Conservation (phyloP, 2,797 vertebrate species). For the Hydrolagus colliei region DNA sequence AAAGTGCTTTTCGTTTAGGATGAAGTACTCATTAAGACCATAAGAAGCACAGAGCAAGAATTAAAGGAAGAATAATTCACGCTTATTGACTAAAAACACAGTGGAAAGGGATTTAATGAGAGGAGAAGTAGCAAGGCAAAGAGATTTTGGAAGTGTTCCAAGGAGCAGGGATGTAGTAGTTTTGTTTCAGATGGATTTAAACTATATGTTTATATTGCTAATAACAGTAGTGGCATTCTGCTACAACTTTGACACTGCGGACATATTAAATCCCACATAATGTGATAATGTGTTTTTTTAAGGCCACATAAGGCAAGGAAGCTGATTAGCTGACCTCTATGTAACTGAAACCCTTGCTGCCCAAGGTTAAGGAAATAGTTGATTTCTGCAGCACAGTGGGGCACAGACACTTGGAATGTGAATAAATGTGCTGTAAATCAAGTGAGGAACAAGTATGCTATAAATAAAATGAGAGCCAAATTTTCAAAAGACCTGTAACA, state of each 20-base stretch:
- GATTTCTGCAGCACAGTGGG: background rate
- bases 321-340: background rate
- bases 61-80: no score
- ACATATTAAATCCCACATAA: no score
- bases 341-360: background rate
- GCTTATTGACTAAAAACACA: no score
- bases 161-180: no score
- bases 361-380: conserved; percentile 1
- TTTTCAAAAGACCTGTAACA: background rate
- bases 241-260: background rate
- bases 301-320: background rate
- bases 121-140: no score
- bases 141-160: no score
- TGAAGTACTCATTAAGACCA: no score
- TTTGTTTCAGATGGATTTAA: background rate
- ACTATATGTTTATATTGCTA: background rate
- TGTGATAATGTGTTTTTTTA: no score
- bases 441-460: background rate
- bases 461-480: background rate
- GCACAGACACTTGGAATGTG: conserved; percentile 15
- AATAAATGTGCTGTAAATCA: conserved; percentile 3
- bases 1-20: no score
- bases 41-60: no score
- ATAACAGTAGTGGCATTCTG: background rate
- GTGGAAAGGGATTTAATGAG: no score